phyloP scores from a whole-genome alignment of 92 coral and sea anemone species.

The Muricea muricata region DNA sequence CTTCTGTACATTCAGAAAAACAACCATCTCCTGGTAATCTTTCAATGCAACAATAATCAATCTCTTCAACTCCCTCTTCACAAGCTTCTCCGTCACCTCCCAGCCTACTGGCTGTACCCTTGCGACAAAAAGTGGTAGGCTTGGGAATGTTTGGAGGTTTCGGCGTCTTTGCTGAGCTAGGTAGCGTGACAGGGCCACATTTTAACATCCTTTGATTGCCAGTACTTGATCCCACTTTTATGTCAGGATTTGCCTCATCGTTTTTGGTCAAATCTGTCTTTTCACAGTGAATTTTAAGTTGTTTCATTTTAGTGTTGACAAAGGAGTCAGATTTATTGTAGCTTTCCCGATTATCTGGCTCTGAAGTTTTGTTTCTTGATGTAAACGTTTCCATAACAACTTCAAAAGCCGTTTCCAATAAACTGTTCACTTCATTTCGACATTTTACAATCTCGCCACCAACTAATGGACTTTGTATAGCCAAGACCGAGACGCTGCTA shows the following conservation, averaged over 20 bases:
- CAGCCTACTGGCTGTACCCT: conserved; percentile 54
- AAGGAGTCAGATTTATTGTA: background rate
- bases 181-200: background rate
- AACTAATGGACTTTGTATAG: background rate
- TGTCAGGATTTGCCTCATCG: background rate
- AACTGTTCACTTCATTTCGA: background rate
- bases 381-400: conserved; percentile 42
- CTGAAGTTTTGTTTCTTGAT: background rate
- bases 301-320: background rate
- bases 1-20: conserved; percentile 94
- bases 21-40: conserved; percentile 98
- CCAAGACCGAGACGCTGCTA: background rate
- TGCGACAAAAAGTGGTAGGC: conserved; percentile 13
- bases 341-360: background rate
- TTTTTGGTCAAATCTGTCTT: background rate
- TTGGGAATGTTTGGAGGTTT: conserved; percentile 14
- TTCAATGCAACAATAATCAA: conserved; percentile 67
- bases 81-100: conserved; percentile 93
- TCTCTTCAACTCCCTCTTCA: conserved; percentile 67
- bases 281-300: conserved; percentile 15
- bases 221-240: background rate
- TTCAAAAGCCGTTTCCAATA: background rate
- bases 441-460: background rate
- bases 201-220: background rate
- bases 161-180: background rate